Evolutionary conservation across 2,888 invertebrate genomes (phyloP), one percentile per base, ranked within the genome.

Genomic region (Troides oblongomaculatus): DNA sequence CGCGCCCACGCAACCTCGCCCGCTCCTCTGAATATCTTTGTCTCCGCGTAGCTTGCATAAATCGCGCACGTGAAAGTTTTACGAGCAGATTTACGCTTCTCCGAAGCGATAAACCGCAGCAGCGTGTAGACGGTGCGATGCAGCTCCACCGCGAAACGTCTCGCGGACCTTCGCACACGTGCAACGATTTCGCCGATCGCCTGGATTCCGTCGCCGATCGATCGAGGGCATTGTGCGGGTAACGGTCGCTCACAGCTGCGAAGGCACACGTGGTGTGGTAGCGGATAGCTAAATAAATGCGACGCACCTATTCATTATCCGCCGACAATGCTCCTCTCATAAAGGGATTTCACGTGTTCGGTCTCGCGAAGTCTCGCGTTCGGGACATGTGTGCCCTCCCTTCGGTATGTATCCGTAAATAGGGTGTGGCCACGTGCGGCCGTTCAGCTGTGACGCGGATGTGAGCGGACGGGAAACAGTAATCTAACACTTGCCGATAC

Each of bases 211-310:
- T 89, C 87, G 85, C 78, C 88, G 85, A 90, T 90, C 90, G 91
- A 92, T 91, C 88, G 90, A 90, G 92, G 92, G 88, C 91, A 92
- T 91, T 90, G 92, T 91, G 90, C 91, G 89, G 86, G 88, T 92
- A 92, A 92, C 92, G 92, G 92, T 92, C 86, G 88, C 86, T 85
- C 90, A 89, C 92, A 92, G 92, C 92, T 92, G 92, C 92, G 89
- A 84, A 84, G 84, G 83, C 86, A 88, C 91, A 90, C 90, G 91
- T 90, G 90, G 88, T 88, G 91, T 90, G 90, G 88, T 88, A 87
- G 90, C 89, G 88, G 90, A 91, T 92, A 91, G 90, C 91, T 92
- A 92, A 92, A 91, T 92, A 91, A 92, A 92, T 90, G 89, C 86
- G 87, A 88, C 81, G 85, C 89, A 90, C 90, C 88, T 90, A 91